Base-by-base conservation (phyloP, 2,113 vertebrate species). In the Triplophysa dalaica region DNA sequence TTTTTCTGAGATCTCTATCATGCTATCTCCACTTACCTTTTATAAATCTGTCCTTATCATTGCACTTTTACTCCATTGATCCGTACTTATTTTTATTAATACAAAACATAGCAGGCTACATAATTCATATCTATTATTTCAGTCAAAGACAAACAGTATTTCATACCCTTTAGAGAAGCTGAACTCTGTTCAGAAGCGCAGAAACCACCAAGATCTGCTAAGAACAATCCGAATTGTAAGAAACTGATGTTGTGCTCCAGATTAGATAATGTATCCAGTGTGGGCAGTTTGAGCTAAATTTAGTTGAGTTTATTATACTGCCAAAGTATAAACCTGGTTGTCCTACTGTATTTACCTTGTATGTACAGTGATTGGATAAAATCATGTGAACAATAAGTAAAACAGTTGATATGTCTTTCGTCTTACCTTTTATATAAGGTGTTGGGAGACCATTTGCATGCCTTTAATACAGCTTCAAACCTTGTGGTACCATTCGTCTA, bases 11-110 rank as follows among this genome's bases (percentile, higher is more conserved):
- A 10, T 17, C 43, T 50, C 24, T 8, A 24, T 50, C 24, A 14
- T 1, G 2, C 22, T 67, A 14, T 67, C 65, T 67, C 65, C 33
- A 33, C 33, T 33, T n/a, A 4, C 12, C 7, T 69, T 26, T 69
- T 8, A 26, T 26, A 13, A 17, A 24, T 69, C 67, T 69, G 11
- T 21, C n/a, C 43, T 21, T 11, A 45, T 45, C n/a, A 21, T 33
- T 66, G 19, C 19, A 21, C 63, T 65, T 65, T 65, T 45, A 45
- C 8, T 45, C 63, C 63, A 26, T n/a, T 78, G 70, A 82, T 82
- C 68, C 69, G 16, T 19, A 6, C 33, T 6, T 33, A 78, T 54
- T 67, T 78, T 61, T 66, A 78, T 67, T 66, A 73, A 82, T 73
- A 78, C 50, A 12, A 54, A 54, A 12, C 54, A 33, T 38, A 33